Evolutionary conservation across 2,113 vertebrate species (phyloP).

Genomic region (Raphicerus campestris): DNA sequence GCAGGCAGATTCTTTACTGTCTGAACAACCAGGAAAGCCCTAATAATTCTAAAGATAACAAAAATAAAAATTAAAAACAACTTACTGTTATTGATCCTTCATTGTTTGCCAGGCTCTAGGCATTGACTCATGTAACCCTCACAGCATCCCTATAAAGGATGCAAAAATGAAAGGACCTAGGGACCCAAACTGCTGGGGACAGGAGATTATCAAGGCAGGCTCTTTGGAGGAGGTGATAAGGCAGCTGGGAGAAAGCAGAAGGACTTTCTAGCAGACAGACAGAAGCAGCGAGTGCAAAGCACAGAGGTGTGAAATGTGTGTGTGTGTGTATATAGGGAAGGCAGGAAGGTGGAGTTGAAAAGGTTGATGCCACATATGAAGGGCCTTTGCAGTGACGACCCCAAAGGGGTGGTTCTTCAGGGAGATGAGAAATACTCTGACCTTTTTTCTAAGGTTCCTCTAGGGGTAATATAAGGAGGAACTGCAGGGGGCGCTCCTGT

Average conservation of each 20-base stretch:
- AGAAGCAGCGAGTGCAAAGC: neutral
- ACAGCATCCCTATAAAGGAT: neutral
- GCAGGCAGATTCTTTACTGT: neutral
- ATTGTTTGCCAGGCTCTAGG: neutral
- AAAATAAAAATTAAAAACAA: neutral
- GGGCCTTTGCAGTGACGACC: neutral
- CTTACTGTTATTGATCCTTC: neutral
- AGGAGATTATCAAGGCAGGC: neutral
- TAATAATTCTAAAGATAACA: neutral
- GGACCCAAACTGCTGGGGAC: neutral
- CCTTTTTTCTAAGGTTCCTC: neutral
- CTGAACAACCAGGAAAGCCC: neutral
- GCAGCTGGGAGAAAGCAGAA: neutral
- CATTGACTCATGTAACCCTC: neutral
- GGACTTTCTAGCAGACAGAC: neutral
- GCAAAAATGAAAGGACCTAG: neutral
- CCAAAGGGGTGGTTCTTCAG: accelerated
- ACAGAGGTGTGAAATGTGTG: neutral
- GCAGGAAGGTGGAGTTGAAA: neutral
- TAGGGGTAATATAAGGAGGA: neutral
- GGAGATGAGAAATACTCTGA: neutral
- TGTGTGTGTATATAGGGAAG: neutral
- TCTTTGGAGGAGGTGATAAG: neutral
- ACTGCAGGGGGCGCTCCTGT: neutral
- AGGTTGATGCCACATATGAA: neutral